A percentile compares a stretch with the other conserved stretches of the same genome.
These are phyloP conservation scores for Gypaetus barbatus DNA, from an alignment of 2,797 vertebrate species.

Conservation along the genomic window DNA sequence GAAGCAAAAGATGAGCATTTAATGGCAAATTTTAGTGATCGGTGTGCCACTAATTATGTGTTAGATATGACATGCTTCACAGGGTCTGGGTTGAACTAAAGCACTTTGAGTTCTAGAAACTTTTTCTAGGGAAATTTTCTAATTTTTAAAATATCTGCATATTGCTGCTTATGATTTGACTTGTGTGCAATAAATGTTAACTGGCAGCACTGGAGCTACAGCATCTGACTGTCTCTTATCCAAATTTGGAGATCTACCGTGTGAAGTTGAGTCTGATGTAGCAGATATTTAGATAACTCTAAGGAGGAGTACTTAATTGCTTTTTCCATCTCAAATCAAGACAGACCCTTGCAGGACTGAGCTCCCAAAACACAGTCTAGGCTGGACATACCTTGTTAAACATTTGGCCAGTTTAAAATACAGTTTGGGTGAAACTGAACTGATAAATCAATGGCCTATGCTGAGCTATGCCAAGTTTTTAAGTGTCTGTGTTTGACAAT, in stretches of 20 bases:
- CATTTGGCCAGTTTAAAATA: neutral
- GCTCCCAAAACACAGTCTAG: neutral
- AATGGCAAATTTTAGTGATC: neutral
- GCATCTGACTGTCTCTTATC: neutral
- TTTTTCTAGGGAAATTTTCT: neutral
- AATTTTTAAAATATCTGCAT: neutral
- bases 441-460: neutral
- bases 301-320: neutral
- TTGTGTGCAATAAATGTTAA: neutral
- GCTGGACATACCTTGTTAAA: neutral
- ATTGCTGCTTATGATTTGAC: neutral
- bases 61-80: neutral
- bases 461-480: neutral
- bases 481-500: neutral
- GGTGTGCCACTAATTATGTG: neutral
- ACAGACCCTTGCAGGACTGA: neutral
- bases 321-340: neutral
- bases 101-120: neutral
- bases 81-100: neutral
- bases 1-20: neutral
- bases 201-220: neutral
- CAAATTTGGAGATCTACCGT: neutral
- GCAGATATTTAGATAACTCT: neutral
- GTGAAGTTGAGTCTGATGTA: neutral
- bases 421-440: neutral